A percentile compares a stretch with the other conserved stretches of the same genome.
These are phyloP conservation scores for Dinomys branickii DNA, from an alignment of 2,113 vertebrate genomes.

Conservation along the genomic window DNA sequence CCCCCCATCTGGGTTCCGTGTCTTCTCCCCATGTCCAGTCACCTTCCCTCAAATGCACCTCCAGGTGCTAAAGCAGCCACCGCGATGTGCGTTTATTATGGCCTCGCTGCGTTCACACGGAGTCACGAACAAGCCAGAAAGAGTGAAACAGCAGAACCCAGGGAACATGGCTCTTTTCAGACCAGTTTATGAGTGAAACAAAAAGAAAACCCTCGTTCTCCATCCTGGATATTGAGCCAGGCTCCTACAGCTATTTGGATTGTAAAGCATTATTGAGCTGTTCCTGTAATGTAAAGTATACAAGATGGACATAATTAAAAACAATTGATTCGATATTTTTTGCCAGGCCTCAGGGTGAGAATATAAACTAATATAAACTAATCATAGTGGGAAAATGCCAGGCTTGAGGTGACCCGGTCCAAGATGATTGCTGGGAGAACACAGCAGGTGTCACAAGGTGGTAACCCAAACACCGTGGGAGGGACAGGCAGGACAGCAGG, in stretches of 20 bases:
- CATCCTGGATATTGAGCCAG: neutral
- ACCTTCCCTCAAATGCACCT: neutral
- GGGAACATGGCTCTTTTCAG: neutral
- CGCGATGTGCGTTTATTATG: accelerated
- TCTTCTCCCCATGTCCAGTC: accelerated
- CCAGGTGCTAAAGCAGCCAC: accelerated
- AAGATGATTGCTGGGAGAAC: accelerated
- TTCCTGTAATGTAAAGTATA: neutral
- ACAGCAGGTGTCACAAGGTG: accelerated
- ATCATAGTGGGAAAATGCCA: neutral
- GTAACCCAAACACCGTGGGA: neutral
- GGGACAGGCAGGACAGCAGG: neutral
- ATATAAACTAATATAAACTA: neutral
- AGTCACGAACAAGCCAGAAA: neutral
- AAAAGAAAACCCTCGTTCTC: neutral
- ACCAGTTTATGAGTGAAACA: neutral
- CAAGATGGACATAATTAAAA: slow-evolving; percentile 57
- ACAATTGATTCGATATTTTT: slow-evolving; percentile 33
- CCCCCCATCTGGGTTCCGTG: accelerated
- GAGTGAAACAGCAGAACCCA: neutral
- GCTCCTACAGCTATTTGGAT: neutral
- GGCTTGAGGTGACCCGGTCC: neutral
- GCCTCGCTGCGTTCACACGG: accelerated
- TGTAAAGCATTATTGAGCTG: slow-evolving; percentile 2
- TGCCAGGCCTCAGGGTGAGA: slow-evolving; percentile 18